Evolutionary conservation across 2,113 vertebrate species (phyloP).

Genomic region (Trematomus loennbergii): DNA sequence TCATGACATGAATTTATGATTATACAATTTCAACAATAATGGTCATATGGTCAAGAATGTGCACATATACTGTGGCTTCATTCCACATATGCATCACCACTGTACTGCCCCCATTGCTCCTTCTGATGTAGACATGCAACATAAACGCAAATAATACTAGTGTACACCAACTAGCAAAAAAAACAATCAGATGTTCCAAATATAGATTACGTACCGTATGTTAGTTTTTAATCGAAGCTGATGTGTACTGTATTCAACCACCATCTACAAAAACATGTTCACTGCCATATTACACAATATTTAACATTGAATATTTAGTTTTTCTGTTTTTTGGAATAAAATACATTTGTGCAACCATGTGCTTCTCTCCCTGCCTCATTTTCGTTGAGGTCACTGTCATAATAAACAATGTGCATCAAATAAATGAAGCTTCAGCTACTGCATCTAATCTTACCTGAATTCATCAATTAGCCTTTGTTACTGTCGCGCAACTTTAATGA

Average conservation of each 20-base stretch:
- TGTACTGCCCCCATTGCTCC: too few species aligned
- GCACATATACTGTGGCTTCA: neutral
- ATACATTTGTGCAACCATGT: too few species aligned
- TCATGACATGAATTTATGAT: conserved; percentile 17
- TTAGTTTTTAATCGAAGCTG: neutral
- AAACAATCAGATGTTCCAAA: neutral
- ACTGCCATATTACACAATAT: neutral
- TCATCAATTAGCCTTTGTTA: neutral
- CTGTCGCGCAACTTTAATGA: neutral
- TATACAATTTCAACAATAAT: conserved; percentile 16
- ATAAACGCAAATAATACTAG: neutral
- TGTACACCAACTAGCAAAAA: neutral
- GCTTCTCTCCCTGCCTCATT: neutral
- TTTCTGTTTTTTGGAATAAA: too few species aligned
- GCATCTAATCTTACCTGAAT: neutral
- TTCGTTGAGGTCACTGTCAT: neutral
- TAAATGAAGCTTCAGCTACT: neutral
- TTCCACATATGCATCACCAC: neutral
- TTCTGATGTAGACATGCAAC: neutral
- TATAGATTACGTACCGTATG: neutral
- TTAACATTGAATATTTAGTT: too few species aligned
- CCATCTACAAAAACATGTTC: neutral
- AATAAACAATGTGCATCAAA: neutral
- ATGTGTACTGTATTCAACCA: neutral
- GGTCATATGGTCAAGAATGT: too few species aligned